Evolutionary conservation across 2,888 invertebrate species (phyloP).

Genomic region (Melinopterus prodromus): DNA sequence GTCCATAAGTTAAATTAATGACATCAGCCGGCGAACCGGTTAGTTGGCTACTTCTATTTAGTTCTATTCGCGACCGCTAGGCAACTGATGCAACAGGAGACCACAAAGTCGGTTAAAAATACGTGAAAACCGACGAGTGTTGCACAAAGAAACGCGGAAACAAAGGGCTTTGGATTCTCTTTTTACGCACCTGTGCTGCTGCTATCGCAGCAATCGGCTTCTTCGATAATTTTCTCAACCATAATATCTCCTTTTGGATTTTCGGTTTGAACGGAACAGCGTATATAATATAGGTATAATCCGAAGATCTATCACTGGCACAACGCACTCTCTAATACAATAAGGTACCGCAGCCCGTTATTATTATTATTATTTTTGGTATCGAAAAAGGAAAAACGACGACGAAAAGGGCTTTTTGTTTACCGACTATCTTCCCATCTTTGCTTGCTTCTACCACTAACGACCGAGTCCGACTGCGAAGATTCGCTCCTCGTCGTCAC

Average conservation of each 20-base stretch:
- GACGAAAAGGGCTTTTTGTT: neutral
- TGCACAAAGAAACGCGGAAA: neutral
- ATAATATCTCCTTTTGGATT: slow-evolving; percentile 52
- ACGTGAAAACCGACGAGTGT: slow-evolving; percentile 46
- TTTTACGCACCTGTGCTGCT: slow-evolving; percentile 56
- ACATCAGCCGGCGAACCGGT: neutral
- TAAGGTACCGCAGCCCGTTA: neutral
- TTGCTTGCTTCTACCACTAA: slow-evolving; percentile 49
- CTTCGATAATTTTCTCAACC: slow-evolving; percentile 74
- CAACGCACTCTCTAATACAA: slow-evolving; percentile 10
- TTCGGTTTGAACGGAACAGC: neutral
- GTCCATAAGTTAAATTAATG: neutral
- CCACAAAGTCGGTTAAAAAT: slow-evolving; percentile 53
- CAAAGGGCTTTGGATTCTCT: neutral
- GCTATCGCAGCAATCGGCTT: slow-evolving; percentile 63
- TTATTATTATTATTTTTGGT: slow-evolving; percentile 4
- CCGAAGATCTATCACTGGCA: neutral
- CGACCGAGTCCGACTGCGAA: slow-evolving; percentile 59
- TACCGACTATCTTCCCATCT: slow-evolving; percentile 56
- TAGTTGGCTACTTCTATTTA: neutral
- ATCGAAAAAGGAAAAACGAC: slow-evolving; percentile 9
- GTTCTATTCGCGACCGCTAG: neutral
- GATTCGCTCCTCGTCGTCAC: slow-evolving; percentile 45
- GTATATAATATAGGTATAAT: neutral
- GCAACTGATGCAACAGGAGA: neutral